phyloP scores from a whole-genome alignment of 1,140 invertebrate genomes.

The Saxidomus purpurata region DNA sequence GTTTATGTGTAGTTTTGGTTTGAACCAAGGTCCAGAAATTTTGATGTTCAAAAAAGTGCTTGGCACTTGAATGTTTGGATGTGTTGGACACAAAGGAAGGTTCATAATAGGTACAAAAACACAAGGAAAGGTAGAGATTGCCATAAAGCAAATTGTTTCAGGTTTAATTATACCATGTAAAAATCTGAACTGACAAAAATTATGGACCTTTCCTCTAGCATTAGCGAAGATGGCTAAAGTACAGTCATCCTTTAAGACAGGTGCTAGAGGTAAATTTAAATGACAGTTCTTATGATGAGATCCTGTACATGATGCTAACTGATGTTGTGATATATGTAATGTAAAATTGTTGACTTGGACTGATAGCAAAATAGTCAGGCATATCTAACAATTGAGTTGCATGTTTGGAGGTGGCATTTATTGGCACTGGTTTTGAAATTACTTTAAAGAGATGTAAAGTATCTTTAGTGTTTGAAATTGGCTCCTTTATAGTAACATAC shows the following conservation, averaged over 20 bases:
- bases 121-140: not conserved
- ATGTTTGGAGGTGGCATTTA: slow-evolving; percentile 32
- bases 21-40: not conserved
- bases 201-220: not conserved
- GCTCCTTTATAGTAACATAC: slow-evolving; percentile 21
- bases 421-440: slow-evolving; percentile 27
- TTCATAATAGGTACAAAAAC: slow-evolving; percentile 17
- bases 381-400: slow-evolving; percentile 39
- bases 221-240: slow-evolving; percentile 22
- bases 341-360: slow-evolving; percentile 10
- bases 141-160: not conserved
- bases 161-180: slow-evolving; percentile 19
- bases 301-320: slow-evolving; percentile 7
- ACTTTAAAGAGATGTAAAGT: slow-evolving; percentile 27
- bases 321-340: not conserved
- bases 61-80: not conserved
- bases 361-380: slow-evolving; percentile 34
- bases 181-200: slow-evolving; percentile 28
- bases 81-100: slow-evolving; percentile 26
- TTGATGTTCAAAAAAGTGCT: not conserved
- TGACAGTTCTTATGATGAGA: not conserved
- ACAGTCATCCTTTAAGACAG: not conserved
- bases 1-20: slow-evolving; percentile 7
- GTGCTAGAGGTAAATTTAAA: not conserved
- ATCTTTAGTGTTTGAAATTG: slow-evolving; percentile 12